Percentiles rank a stretch among this genome's conserved stretches.
phyloP scores from a whole-genome alignment of 2,113 vertebrate species.

The Syngnathoides biaculeatus region DNA sequence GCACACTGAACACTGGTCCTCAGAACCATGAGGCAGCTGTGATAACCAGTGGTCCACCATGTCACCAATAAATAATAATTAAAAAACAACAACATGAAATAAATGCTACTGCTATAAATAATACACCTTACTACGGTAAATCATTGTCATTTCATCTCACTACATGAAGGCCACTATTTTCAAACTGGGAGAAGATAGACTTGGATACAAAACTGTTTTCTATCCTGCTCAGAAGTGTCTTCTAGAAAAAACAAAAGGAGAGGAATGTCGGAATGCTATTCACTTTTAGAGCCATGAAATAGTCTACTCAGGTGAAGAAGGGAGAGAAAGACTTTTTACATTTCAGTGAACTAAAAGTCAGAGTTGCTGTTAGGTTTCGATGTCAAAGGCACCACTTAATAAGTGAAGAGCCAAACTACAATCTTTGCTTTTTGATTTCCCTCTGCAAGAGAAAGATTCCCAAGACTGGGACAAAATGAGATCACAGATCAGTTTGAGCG shows the following conservation, averaged over 20 bases:
- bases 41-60: too few relatives aligned
- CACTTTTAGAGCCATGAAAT: neutral
- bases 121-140: neutral
- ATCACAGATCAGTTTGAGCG: slow-evolving; percentile 42
- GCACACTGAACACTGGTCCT: too few relatives aligned
- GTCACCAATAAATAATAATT: too few relatives aligned
- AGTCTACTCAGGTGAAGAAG: neutral
- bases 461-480: slow-evolving; percentile 30
- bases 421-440: slow-evolving; percentile 27
- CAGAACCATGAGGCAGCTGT: too few relatives aligned
- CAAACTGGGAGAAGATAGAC: neutral
- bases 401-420: slow-evolving; percentile 19
- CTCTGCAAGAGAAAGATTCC: slow-evolving; percentile 44
- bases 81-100: neutral
- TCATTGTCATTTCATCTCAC: neutral
- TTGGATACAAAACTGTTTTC: neutral
- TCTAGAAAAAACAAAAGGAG: neutral
- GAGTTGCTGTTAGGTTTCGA: neutral
- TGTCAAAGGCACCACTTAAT: neutral
- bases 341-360: neutral
- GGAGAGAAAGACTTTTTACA: neutral
- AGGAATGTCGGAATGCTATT: neutral
- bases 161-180: neutral
- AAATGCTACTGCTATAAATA: neutral
- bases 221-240: neutral